Evolutionary conservation across 2,888 invertebrate species (phyloP), one percentile per base, ranked within the genome.

Genomic region (Globia sparganii): DNA sequence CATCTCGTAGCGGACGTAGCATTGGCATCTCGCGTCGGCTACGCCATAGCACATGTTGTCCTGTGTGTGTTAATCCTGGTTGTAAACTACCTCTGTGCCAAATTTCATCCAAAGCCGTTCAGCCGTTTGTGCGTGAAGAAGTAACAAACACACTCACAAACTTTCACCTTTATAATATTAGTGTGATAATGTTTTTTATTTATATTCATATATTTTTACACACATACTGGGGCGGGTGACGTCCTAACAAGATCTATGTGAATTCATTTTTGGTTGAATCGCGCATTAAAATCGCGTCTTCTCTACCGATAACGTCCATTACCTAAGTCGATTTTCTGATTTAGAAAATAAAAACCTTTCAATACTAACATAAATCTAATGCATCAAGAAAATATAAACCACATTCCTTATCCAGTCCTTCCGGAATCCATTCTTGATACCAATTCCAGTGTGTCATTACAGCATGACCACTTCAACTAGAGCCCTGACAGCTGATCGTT

Each of bases 361-460:
- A 28, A 46, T 25, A 15, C 31, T 31, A 46, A 4, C 43, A 34
- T 25, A 31, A 31, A 11, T 25, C 25, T 6, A 5, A 11, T 53
- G n/a, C 21, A 34, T 58, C 34, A 59, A n/a, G 34, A 34, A n/a
- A 58, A 73, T 58, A 43, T 46, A 34, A 68, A 43, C 6, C 18
- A 49, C 25, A 25, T 75, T 82, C 61, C 81, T 59, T 76, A 86
- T 87, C 87, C 86, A 76, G 11, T 3, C 0, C 2, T 70, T 72
- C 4, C 9, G 11, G 11, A 75, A 74, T 83, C 87, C 59, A 56
- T 11, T 11, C 56, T 15, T 73, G 56, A 80, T 73, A 77, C 78
- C 82, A 81, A 83, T 87, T 83, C 79, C 77, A 82, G 69, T 76
- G 68, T 81, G 81, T 85, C 85, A 89, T 89, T 90, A 90, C 83